These are phyloP conservation scores for Bufo bufo DNA, from an alignment of 2,113 vertebrate genomes.

Conservation along the genomic window DNA sequence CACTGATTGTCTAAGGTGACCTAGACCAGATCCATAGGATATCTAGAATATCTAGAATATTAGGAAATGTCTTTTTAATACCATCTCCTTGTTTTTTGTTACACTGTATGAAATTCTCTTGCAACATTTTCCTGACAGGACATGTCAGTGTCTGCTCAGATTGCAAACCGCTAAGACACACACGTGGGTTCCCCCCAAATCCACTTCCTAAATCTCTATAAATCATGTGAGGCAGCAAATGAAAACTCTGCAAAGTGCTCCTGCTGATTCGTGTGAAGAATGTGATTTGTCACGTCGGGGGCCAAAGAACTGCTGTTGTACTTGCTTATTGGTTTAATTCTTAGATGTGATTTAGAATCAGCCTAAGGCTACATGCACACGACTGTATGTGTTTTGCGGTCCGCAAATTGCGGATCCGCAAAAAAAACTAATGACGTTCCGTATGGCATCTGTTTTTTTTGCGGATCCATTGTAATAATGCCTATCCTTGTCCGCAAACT, in stretches of 20 bases:
- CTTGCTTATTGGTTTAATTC: neutral
- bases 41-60: neutral
- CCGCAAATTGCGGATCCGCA: no score
- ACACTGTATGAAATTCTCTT: neutral
- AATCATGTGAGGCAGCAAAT: slow-evolving; percentile 25
- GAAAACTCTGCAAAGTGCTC: slow-evolving; percentile 18
- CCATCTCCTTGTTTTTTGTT: neutral
- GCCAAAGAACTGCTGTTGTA: neutral
- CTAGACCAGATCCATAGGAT: no score
- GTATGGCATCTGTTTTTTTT: no score
- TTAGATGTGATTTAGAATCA: neutral
- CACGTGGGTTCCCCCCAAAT: slow-evolving; percentile 6
- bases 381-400: no score
- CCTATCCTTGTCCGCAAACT: no score
- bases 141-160: neutral
- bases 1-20: no score
- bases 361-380: no score
- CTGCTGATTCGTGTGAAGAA: slow-evolving; percentile 27
- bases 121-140: neutral
- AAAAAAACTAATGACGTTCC: no score
- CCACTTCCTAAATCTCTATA: slow-evolving; percentile 32
- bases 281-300: neutral
- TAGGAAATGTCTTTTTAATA: neutral
- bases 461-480: no score
- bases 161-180: neutral